Evolutionary conservation across 2,113 vertebrate species (phyloP), one percentile per base, ranked within the genome.

Genomic region (Trematocara nigrifrons): DNA sequence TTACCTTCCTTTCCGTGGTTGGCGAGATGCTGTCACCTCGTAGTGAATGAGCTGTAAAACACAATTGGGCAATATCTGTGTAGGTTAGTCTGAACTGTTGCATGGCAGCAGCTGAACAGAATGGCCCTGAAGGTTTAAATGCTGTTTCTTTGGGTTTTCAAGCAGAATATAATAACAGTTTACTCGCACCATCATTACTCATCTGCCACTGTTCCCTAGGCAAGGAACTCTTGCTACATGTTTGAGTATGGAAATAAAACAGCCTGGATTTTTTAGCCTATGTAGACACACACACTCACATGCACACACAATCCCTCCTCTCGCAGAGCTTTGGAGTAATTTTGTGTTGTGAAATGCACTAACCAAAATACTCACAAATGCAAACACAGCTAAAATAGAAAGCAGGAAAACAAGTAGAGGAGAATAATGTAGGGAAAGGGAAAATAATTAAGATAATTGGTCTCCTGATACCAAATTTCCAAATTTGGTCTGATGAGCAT

Each of bases 361-460:
- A 86, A 90, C 91, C 81, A 91, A 94, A 94, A 92, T 85, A 92
- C 87, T 71, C 91, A 80, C 87, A 94, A 92, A 94, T 90, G 88
- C 91, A 93, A 93, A 91, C 94, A 83, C 82, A 89, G 92, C 94
- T 93, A 93, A 94, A 96, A 94, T 89, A 91, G 89, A 89, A 94
- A 35, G 85, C 84, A 85, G 89, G 85, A 90, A 91, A 95, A 93
- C 83, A 90, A 91, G 84, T 33, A 59, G 84, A 94, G 57, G 74
- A 81, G 57, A 86, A 53, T 91, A 85, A 93, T 89, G 86, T 79
- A 91, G 79, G 91, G 88, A 93, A 94, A 91, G 81, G 84, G 77
- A 94, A 93, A 92, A 94, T 91, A 94, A 96, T 96, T 95, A 94
- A 90, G 91, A 92, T 96, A 96, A 96, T 96, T 97, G 94, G 95